A percentile compares a stretch with the other conserved stretches of the same genome.
Evolutionary conservation across 2,888 invertebrate genomes (phyloP).

Genomic region (Drosophila nr. medialis): DNA sequence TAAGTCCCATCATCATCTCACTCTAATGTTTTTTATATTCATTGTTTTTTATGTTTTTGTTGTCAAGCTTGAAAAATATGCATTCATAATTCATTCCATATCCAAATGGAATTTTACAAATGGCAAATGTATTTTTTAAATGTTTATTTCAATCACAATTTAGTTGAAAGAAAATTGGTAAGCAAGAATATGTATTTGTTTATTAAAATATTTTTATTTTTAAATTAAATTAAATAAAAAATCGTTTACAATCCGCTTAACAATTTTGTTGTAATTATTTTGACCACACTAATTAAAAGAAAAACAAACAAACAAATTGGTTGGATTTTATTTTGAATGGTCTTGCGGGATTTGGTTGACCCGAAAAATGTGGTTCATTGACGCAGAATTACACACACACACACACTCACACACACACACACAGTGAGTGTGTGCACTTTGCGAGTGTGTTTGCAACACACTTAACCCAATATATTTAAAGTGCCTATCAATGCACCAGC

Average conservation of each 20-base stretch:
- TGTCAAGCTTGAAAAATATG: not conserved
- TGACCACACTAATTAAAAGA: not conserved
- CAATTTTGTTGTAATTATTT: not conserved
- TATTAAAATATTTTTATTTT: not conserved
- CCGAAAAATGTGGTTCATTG: conserved; percentile 36
- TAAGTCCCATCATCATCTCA: conserved; percentile 38
- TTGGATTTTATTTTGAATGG: conserved; percentile 7
- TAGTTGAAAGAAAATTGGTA: no score
- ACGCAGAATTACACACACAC: conserved; percentile 26
- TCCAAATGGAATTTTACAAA: not conserved
- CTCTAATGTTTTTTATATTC: not conserved
- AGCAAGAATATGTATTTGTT: no score
- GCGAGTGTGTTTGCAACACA: conserved; percentile 33
- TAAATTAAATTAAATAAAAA: not conserved
- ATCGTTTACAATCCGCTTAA: not conserved
- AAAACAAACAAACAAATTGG: not conserved
- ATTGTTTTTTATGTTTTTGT: not conserved
- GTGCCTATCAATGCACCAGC: conserved; percentile 49
- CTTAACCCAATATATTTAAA: conserved; percentile 68
- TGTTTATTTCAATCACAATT: not conserved
- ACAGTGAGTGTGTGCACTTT: not conserved
- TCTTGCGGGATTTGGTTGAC: conserved; percentile 22
- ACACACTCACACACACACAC: conserved; percentile 7
- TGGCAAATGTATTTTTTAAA: not conserved
- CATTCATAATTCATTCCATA: not conserved